Conservation (phyloP, 2,113 vertebrate species). For the Microcebus murinus region DNA sequence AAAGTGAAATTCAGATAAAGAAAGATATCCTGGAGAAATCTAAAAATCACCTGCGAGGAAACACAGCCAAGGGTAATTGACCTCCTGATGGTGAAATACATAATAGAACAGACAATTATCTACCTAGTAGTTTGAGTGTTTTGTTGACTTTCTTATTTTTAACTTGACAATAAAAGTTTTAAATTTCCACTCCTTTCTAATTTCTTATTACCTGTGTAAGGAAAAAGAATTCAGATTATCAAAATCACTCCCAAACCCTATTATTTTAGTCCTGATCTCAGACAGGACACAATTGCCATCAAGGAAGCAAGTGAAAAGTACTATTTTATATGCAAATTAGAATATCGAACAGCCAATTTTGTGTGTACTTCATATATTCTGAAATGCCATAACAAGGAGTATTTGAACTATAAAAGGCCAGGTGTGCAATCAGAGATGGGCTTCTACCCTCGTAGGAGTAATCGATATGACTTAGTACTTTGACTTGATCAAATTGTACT, state of each 20-base stretch:
- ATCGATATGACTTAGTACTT: conserved; percentile 29
- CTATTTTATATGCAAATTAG: conserved; percentile 39
- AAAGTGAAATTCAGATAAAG: conserved; percentile 38
- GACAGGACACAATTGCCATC: not conserved
- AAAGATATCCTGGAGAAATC: conserved; percentile 5
- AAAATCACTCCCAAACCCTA: conserved; percentile 17
- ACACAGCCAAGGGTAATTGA: conserved; percentile 52
- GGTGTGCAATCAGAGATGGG: conserved; percentile 45
- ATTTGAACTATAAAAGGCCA: conserved; percentile 29
- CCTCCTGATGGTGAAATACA: conserved; percentile 26
- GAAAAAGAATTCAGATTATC: conserved; percentile 14
- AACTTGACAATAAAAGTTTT: conserved; percentile 43
- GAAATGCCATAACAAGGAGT: conserved; percentile 26
- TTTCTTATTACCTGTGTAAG: conserved; percentile 4
- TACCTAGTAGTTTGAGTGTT: conserved; percentile 42
- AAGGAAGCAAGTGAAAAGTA: conserved; percentile 45
- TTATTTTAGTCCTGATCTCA: conserved; percentile 39
- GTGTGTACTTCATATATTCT: not conserved
- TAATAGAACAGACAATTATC: conserved; percentile 53
- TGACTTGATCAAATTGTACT: not conserved
- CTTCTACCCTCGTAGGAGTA: not conserved
- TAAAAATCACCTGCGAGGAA: conserved; percentile 66
- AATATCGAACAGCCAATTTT: conserved; percentile 23
- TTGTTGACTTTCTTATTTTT: conserved; percentile 66
- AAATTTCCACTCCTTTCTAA: conserved; percentile 33